These are phyloP conservation scores for Semotilus atromaculatus DNA, from an alignment of 2,797 vertebrate species.

Conservation along the genomic window DNA sequence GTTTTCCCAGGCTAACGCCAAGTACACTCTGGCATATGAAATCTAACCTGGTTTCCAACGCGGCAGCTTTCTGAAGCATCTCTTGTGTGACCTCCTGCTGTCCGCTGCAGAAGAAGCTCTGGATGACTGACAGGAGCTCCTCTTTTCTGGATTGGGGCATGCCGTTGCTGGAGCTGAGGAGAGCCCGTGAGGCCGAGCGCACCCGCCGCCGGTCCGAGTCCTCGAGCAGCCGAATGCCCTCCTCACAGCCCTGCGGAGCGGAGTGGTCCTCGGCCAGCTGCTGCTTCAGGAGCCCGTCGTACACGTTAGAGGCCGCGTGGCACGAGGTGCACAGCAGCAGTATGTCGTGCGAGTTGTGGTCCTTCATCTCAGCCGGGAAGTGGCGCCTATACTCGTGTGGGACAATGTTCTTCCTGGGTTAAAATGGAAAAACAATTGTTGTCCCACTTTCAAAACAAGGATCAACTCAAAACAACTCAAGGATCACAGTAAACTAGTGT, in stretches of 20 bases:
- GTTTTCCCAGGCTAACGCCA: no score
- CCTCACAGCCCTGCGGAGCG: slow-evolving; percentile 93
- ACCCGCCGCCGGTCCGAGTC: slow-evolving; percentile 88
- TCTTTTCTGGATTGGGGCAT: slow-evolving; percentile 82
- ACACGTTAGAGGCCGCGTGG: slow-evolving; percentile 92
- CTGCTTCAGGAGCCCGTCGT: slow-evolving; percentile 92
- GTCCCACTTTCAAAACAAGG: neutral
- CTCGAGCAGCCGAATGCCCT: slow-evolving; percentile 87
- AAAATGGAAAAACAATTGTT: slow-evolving; percentile 10
- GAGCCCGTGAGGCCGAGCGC: slow-evolving; percentile 89
- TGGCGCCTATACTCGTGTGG: slow-evolving; percentile 96
- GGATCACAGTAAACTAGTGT: neutral
- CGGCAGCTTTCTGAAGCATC: slow-evolving; percentile 83
- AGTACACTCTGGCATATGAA: neutral
- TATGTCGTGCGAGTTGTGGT: slow-evolving; percentile 98
- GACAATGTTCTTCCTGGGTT: slow-evolving; percentile 91
- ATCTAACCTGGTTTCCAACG: slow-evolving; percentile 89
- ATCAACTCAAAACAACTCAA: no score
- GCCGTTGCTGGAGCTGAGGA: slow-evolving; percentile 84
- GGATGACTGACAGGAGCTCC: slow-evolving; percentile 84
- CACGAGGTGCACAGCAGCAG: slow-evolving; percentile 94
- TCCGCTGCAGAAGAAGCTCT: slow-evolving; percentile 76
- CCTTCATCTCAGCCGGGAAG: slow-evolving; percentile 96
- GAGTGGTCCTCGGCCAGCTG: slow-evolving; percentile 86
- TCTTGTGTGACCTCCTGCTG: slow-evolving; percentile 74